Evolutionary conservation across 2,113 vertebrate species (phyloP).

Genomic region (Eclectus roratus): DNA sequence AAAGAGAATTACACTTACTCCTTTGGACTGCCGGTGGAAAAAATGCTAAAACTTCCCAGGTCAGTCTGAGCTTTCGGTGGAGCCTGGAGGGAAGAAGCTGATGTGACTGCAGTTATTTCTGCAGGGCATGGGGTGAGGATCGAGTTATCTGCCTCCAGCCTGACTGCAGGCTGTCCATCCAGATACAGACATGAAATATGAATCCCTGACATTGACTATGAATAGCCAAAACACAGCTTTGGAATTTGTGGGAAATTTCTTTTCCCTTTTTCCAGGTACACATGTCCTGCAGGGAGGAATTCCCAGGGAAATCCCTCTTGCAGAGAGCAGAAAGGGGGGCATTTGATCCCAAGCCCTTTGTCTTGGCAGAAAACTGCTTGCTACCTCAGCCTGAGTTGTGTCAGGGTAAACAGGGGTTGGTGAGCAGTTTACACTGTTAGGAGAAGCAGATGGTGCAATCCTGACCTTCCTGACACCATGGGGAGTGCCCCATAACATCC

Average conservation of each 20-base stretch:
- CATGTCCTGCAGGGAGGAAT: background rate
- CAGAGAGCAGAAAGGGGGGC: background rate
- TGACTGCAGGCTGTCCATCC: background rate
- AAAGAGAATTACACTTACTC: background rate
- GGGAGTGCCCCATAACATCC: background rate
- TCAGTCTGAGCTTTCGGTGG: accelerated
- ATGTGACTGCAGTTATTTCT: background rate
- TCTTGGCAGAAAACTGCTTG: background rate
- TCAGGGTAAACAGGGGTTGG: background rate
- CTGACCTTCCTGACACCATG: background rate
- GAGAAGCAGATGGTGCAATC: background rate
- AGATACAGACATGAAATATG: background rate
- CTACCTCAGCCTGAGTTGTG: background rate
- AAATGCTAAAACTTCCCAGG: background rate
- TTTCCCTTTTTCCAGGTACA: background rate
- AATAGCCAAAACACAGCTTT: background rate
- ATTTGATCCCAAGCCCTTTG: background rate
- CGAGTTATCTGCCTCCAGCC: background rate
- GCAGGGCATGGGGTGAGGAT: background rate
- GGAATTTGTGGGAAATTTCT: background rate
- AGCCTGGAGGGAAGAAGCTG: background rate
- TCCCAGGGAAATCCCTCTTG: background rate
- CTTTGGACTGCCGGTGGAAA: background rate
- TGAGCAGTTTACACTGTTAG: background rate
- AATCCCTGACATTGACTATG: background rate